phyloP scores from a whole-genome alignment of 2,113 vertebrate genomes.

The Centropristis striata region DNA sequence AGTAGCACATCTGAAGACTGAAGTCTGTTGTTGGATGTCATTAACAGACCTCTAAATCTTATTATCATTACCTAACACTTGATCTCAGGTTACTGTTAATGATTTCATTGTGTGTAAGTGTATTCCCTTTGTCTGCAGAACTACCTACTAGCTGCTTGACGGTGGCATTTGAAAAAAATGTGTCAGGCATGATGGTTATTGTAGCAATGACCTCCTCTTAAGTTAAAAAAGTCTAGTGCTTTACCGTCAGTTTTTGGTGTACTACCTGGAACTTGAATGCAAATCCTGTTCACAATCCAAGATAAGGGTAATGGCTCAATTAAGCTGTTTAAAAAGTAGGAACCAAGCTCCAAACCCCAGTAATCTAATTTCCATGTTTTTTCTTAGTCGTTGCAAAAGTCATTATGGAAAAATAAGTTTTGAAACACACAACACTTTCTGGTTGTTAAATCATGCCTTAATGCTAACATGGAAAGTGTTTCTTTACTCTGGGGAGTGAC shows the following conservation, averaged over 20 bases:
- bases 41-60: conserved; percentile 64
- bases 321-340: background rate
- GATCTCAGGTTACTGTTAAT: conserved; percentile 60
- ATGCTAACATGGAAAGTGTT: background rate
- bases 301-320: background rate
- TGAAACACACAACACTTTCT: background rate
- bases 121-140: conserved; percentile 50
- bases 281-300: background rate
- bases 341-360: background rate
- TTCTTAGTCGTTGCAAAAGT: too few relatives aligned
- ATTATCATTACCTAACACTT: conserved; percentile 55
- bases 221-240: background rate
- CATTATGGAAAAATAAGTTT: background rate
- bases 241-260: background rate
- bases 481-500: background rate
- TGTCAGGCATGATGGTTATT: conserved; percentile 37
- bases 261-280: background rate
- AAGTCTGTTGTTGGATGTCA: conserved; percentile 47
- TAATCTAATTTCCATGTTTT: background rate
- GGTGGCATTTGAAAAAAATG: conserved; percentile 21
- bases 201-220: conserved; percentile 8
- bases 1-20: conserved; percentile 42
- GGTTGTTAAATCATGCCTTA: background rate
- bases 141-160: conserved; percentile 27
- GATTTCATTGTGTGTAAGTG: conserved; percentile 51